phyloP scores from a whole-genome alignment of 2,888 invertebrate genomes.

The Andrena camellia region DNA sequence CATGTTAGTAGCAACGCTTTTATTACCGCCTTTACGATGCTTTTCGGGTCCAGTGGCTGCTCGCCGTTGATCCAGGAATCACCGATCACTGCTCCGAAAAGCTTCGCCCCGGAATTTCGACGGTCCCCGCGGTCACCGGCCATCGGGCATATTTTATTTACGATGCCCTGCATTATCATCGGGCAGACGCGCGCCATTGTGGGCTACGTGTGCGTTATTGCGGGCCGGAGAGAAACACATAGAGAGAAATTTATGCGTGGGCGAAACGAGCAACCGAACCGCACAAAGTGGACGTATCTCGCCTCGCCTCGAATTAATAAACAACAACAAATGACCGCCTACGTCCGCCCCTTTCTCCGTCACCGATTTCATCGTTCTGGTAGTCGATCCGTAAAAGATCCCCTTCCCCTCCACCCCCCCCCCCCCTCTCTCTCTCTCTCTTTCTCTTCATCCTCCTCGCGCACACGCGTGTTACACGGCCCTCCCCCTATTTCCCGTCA shows the following conservation, averaged over 20 bases:
- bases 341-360: constrained; percentile 77
- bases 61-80: constrained; percentile 53
- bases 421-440: constrained; percentile 13
- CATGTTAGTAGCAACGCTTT: constrained; percentile 68
- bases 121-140: constrained; percentile 19
- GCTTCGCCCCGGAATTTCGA: constrained; percentile 65
- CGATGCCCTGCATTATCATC: constrained; percentile 73
- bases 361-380: constrained; percentile 79
- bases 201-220: constrained; percentile 49
- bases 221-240: constrained; percentile 52
- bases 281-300: constrained; percentile 80
- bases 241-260: constrained; percentile 74
- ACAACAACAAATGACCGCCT: constrained; percentile 83
- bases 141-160: constrained; percentile 70
- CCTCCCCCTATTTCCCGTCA: constrained; percentile 56
- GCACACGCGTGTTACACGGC: constrained; percentile 25
- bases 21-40: constrained; percentile 67
- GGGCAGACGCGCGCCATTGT: constrained; percentile 58
- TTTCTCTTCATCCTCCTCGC: constrained; percentile 39
- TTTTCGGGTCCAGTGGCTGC: constrained; percentile 44
- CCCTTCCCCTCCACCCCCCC: constrained; percentile 6
- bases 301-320: constrained; percentile 83
- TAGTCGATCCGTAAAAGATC: constrained; percentile 77
- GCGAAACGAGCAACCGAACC: constrained; percentile 80
- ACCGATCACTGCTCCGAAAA: constrained; percentile 57